These are phyloP conservation scores for Caenorhabditis sp. DNA, from an alignment of 2,888 invertebrate species.

Conservation along the genomic window DNA sequence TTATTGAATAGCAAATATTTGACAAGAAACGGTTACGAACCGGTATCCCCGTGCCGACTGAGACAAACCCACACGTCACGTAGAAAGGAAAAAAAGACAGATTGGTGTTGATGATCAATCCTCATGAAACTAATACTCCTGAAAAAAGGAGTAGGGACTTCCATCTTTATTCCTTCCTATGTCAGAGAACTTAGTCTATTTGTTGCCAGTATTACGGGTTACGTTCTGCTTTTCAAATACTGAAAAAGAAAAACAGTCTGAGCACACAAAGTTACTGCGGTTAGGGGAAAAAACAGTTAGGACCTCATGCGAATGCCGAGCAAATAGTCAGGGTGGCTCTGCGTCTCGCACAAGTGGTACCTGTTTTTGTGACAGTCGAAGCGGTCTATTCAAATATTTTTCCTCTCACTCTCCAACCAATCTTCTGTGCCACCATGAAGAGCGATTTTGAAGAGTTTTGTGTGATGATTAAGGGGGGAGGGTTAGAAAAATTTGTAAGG, in stretches of 20 bases:
- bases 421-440: not conserved
- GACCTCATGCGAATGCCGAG: conserved; percentile 40
- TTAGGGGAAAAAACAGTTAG: conserved; percentile 46
- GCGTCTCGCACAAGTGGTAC: conserved; percentile 32
- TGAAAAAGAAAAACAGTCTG: conserved; percentile 51
- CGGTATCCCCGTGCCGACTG: conserved; percentile 48
- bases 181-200: too few species aligned
- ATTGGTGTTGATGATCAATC: conserved; percentile 3
- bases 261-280: conserved; percentile 34
- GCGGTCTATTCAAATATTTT: conserved; percentile 60
- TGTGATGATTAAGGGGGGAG: not conserved
- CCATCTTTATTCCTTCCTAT: too few species aligned
- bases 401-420: not conserved
- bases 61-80: conserved; percentile 51
- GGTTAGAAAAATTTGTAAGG: conserved; percentile 12
- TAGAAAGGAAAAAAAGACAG: not conserved
- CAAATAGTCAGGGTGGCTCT: conserved; percentile 26
- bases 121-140: not conserved
- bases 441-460: conserved; percentile 16
- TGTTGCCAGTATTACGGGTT: too few species aligned
- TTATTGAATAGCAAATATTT: conserved; percentile 65
- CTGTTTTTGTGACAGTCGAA: conserved; percentile 51
- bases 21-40: conserved; percentile 64
- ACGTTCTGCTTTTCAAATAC: conserved; percentile 1
- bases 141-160: not conserved